A percentile compares a stretch with the other conserved stretches of the same genome.
Conservation (phyloP, 2,113 vertebrate species). For the Xiphias gladius region DNA sequence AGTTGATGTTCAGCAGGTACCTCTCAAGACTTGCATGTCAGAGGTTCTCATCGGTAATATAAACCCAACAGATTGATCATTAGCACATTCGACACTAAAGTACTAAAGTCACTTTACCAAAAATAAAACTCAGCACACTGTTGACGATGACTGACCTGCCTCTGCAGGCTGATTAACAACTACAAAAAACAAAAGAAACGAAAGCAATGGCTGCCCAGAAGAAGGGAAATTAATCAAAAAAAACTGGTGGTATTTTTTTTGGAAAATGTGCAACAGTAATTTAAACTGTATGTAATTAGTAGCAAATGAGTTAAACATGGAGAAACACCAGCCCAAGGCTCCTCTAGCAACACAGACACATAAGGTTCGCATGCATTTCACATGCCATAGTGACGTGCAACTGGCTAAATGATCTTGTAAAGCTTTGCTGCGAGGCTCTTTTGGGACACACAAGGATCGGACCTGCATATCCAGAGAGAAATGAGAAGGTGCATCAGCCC, state of each 20-base stretch:
- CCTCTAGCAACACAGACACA: background rate
- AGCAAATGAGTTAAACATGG: background rate
- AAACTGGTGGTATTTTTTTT: background rate
- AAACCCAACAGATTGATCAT: background rate
- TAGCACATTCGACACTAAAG: too few relatives aligned
- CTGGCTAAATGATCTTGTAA: background rate
- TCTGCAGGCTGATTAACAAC: background rate
- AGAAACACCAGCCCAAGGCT: background rate
- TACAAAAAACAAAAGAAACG: background rate
- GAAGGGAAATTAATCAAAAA: background rate
- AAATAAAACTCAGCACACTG: background rate
- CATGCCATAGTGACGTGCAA: background rate
- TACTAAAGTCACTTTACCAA: background rate
- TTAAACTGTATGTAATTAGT: background rate
- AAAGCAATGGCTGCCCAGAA: background rate
- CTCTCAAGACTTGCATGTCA: too few relatives aligned
- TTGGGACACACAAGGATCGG: background rate
- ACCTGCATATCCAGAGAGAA: constrained; percentile 18
- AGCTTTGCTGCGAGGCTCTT: background rate
- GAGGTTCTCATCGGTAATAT: too few relatives aligned
- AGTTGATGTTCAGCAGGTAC: background rate
- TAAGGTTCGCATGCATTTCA: background rate
- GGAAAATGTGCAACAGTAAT: background rate
- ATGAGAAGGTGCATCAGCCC: background rate
- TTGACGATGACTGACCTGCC: background rate